A percentile compares a stretch with the other conserved stretches of the same genome.
phyloP scores from a whole-genome alignment of 2,113 vertebrate species.

The Acrocephalus arundinaceus region DNA sequence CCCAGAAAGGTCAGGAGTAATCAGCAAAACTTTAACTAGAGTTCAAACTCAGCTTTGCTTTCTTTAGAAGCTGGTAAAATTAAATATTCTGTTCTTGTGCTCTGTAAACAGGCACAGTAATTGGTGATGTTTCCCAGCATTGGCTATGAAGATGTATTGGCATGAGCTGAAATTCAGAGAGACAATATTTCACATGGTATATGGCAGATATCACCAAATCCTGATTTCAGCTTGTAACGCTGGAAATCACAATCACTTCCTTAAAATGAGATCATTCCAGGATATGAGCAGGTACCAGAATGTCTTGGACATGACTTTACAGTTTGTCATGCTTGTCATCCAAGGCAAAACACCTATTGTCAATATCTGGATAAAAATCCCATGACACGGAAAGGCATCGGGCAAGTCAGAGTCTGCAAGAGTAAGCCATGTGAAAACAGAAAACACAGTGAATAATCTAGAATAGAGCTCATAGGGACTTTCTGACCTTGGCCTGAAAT shows the following conservation, averaged over 20 bases:
- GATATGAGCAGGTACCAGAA: background rate
- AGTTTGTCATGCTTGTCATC: background rate
- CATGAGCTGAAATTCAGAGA: background rate
- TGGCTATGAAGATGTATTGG: background rate
- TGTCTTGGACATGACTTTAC: background rate
- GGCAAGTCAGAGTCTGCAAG: background rate
- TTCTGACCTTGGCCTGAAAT: background rate
- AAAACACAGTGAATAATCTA: background rate
- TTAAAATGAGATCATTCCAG: conserved; percentile 1
- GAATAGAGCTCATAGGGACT: background rate
- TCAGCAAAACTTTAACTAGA: conserved; percentile 73
- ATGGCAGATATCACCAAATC: background rate
- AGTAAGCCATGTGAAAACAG: background rate
- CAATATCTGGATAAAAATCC: background rate
- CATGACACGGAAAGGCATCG: background rate
- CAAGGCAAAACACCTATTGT: background rate
- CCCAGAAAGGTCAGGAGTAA: conserved; percentile 61
- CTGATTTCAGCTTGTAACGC: background rate
- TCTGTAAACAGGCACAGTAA: conserved; percentile 31
- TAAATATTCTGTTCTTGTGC: conserved; percentile 48
- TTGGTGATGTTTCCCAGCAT: conserved; percentile 27
- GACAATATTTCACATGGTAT: background rate
- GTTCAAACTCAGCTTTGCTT: conserved; percentile 52
- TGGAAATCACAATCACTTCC: conserved; percentile 11
- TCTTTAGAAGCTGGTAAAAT: conserved; percentile 39